Percentiles rank a stretch among this genome's conserved stretches.
Evolutionary conservation across 2,888 invertebrate genomes (phyloP).

Genomic region (Lycaena phlaeas): DNA sequence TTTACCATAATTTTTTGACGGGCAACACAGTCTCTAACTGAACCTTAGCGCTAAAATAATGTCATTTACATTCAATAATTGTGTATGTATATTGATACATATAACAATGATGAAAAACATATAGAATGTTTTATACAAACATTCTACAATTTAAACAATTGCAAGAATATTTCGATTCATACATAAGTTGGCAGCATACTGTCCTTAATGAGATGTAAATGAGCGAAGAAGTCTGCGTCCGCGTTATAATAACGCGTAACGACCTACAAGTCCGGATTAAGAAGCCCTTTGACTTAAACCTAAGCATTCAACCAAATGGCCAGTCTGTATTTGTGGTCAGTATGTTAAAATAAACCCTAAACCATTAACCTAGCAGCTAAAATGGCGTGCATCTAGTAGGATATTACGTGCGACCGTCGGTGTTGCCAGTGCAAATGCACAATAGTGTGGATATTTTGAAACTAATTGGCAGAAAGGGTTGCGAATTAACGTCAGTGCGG

Average conservation of each 20-base stretch:
- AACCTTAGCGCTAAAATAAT: too few species aligned
- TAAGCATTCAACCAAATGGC: slow-evolving; percentile 47
- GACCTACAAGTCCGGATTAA: slow-evolving; percentile 73
- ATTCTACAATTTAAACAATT: too few species aligned
- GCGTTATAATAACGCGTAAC: slow-evolving; percentile 74
- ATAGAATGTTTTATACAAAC: too few species aligned
- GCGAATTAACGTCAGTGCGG: slow-evolving; percentile 69
- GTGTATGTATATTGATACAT: too few species aligned
- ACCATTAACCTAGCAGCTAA: slow-evolving; percentile 24
- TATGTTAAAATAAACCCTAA: slow-evolving; percentile 26
- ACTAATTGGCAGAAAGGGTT: slow-evolving; percentile 74
- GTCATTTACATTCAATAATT: too few species aligned
- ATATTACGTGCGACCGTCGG: slow-evolving; percentile 53
- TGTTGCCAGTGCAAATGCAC: slow-evolving; percentile 54
- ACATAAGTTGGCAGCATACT: too few species aligned
- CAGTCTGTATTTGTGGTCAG: slow-evolving; percentile 30
- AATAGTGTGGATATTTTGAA: slow-evolving; percentile 71
- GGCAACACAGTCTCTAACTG: too few species aligned
- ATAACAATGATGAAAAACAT: too few species aligned
- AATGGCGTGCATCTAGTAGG: slow-evolving; percentile 23
- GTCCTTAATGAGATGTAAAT: slow-evolving; percentile 74
- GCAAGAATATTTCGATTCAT: too few species aligned
- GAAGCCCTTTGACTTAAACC: slow-evolving; percentile 72
- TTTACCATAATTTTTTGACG: too few species aligned
- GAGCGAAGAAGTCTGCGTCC: slow-evolving; percentile 64